A percentile compares a stretch with the other conserved stretches of the same genome.
Evolutionary conservation across 1,140 invertebrate genomes (phyloP).

Genomic region (Popillia japonica): DNA sequence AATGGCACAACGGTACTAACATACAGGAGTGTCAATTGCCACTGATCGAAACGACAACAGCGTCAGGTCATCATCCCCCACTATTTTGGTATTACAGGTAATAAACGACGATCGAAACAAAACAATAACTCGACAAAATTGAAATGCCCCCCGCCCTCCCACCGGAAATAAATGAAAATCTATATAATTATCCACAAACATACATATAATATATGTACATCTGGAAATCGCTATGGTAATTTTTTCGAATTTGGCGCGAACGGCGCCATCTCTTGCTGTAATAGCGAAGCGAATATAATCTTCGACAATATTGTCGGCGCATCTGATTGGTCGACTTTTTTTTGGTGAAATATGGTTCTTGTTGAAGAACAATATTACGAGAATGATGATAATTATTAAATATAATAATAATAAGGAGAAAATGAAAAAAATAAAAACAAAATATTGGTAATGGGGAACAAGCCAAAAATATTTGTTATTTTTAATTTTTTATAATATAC

Average conservation of each 20-base stretch:
- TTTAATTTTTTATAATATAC: conserved; percentile 65
- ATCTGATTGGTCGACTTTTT: too few relatives aligned
- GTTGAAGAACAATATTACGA: too few relatives aligned
- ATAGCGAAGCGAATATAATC: too few relatives aligned
- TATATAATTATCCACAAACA: too few relatives aligned
- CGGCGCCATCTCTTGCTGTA: too few relatives aligned
- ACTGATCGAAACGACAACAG: conserved; percentile 21
- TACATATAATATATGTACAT: too few relatives aligned
- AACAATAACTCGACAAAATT: too few relatives aligned
- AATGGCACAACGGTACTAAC: conserved; percentile 48
- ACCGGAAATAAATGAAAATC: too few relatives aligned
- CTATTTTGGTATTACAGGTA: conserved; percentile 56
- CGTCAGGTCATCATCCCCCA: conserved; percentile 44
- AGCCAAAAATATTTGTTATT: conserved; percentile 71
- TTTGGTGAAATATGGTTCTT: too few relatives aligned
- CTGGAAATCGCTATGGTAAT: too few relatives aligned
- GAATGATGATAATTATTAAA: not conserved
- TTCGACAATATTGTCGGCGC: too few relatives aligned
- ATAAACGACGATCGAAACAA: conserved; percentile 47
- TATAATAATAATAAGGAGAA: conserved; percentile 35
- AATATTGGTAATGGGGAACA: conserved; percentile 65
- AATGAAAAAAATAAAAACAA: conserved; percentile 38
- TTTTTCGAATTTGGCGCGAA: too few relatives aligned
- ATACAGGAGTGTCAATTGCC: conserved; percentile 48
- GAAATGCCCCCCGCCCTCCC: conserved; percentile 44